These are phyloP conservation scores for Cyrtonyx montezumae DNA, from an alignment of 2,113 vertebrate species.

Conservation along the genomic window DNA sequence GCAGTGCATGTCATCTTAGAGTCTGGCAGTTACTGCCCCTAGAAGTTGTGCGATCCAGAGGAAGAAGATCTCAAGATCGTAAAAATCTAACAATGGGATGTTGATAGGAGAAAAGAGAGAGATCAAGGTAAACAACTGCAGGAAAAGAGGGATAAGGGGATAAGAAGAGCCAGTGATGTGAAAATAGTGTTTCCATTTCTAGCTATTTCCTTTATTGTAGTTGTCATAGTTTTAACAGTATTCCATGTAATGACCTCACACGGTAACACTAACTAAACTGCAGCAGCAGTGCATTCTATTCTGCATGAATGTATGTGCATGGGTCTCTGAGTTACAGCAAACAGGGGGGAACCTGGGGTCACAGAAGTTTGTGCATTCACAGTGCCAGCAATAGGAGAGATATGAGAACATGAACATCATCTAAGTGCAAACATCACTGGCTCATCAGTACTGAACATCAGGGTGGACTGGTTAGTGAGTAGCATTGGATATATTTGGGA, in stretches of 20 bases:
- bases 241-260: too few species aligned
- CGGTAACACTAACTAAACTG: too few species aligned
- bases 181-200: background rate
- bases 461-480: background rate
- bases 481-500: background rate
- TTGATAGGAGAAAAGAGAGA: background rate
- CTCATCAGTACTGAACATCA: background rate
- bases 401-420: rapidly evolving
- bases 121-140: background rate
- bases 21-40: background rate
- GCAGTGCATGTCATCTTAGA: rapidly evolving
- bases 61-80: background rate
- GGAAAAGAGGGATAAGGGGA: background rate
- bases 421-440: too few species aligned
- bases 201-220: background rate
- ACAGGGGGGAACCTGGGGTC: rapidly evolving
- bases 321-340: background rate
- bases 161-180: background rate
- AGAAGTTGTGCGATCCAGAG: background rate
- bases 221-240: too few species aligned
- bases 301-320: rapidly evolving
- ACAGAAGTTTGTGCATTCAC: rapidly evolving
- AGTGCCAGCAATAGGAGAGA: background rate
- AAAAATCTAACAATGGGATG: background rate
- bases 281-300: background rate